Evolutionary conservation across 2,888 invertebrate genomes (phyloP).

Genomic region (Vanessa cardui): DNA sequence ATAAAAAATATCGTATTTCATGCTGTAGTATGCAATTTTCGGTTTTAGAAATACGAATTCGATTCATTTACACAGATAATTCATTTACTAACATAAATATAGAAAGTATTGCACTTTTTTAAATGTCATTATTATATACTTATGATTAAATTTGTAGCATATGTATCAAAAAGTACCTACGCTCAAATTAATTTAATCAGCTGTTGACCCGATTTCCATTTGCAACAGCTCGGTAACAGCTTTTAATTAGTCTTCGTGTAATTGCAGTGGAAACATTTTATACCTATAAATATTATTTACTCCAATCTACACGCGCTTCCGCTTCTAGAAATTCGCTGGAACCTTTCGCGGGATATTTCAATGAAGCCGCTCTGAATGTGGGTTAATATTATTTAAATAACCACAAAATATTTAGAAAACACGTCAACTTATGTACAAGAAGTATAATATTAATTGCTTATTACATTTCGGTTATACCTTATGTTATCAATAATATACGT

Average conservation of each 20-base stretch:
- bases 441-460: too few species aligned
- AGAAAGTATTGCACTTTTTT: too few species aligned
- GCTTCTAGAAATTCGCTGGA: not conserved
- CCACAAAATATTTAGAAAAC: not conserved
- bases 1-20: too few species aligned
- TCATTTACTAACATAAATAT: too few species aligned
- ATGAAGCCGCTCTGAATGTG: not conserved
- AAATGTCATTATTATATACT: too few species aligned
- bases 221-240: conserved; percentile 18
- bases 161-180: not conserved
- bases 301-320: conserved; percentile 1
- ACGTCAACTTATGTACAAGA: too few species aligned
- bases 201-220: conserved; percentile 27
- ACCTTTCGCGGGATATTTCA: not conserved
- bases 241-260: conserved; percentile 27
- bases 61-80: too few species aligned
- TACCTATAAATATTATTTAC: conserved; percentile 15
- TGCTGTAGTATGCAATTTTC: too few species aligned
- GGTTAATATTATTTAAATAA: not conserved
- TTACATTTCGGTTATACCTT: too few species aligned
- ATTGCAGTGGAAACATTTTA: conserved; percentile 23
- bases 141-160: not conserved
- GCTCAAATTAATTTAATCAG: conserved; percentile 10
- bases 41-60: too few species aligned
- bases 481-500: too few species aligned